Percentiles rank a stretch among this genome's conserved stretches.
Evolutionary conservation across 2,888 invertebrate species (phyloP).

Genomic region (Branchipolynoe longqiensis): DNA sequence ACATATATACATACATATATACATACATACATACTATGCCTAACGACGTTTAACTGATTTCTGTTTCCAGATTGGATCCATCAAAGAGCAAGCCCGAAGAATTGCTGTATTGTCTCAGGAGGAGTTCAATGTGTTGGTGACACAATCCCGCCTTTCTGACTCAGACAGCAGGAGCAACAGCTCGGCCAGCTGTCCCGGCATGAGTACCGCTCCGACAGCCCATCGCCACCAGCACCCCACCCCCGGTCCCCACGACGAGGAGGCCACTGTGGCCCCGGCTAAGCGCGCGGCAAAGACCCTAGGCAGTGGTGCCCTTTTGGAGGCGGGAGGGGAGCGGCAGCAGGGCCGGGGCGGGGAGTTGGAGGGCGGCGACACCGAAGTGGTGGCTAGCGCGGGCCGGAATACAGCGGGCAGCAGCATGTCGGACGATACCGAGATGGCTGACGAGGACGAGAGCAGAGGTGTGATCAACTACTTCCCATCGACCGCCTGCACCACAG

Average conservation of each 20-base stretch:
- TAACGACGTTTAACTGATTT: neutral
- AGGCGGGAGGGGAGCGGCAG: too few relatives aligned
- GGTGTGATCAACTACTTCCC: constrained; percentile 30
- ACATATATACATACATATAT: too few relatives aligned
- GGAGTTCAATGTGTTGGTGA: constrained; percentile 73
- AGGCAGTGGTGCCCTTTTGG: too few relatives aligned
- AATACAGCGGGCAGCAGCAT: constrained; percentile 13
- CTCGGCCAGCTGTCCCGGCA: constrained; percentile 11
- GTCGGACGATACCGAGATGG: constrained; percentile 42
- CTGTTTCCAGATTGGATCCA: constrained; percentile 72
- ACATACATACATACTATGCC: too few relatives aligned
- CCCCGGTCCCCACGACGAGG: neutral
- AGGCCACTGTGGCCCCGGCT: too few relatives aligned
- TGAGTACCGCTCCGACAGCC: constrained; percentile 16
- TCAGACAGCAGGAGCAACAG: too few relatives aligned
- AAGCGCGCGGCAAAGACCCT: too few relatives aligned
- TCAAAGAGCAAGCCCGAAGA: constrained; percentile 73
- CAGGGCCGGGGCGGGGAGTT: neutral
- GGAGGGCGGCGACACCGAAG: constrained; percentile 20
- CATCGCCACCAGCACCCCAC: neutral
- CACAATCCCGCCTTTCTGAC: constrained; percentile 73
- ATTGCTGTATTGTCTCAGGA: constrained; percentile 74
- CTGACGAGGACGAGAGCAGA: constrained; percentile 11
- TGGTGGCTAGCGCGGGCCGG: neutral
- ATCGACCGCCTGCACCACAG: neutral